Evolutionary conservation across 2,113 vertebrate genomes (phyloP), one percentile per base, ranked within the genome.

Genomic region (Calonectris borealis): DNA sequence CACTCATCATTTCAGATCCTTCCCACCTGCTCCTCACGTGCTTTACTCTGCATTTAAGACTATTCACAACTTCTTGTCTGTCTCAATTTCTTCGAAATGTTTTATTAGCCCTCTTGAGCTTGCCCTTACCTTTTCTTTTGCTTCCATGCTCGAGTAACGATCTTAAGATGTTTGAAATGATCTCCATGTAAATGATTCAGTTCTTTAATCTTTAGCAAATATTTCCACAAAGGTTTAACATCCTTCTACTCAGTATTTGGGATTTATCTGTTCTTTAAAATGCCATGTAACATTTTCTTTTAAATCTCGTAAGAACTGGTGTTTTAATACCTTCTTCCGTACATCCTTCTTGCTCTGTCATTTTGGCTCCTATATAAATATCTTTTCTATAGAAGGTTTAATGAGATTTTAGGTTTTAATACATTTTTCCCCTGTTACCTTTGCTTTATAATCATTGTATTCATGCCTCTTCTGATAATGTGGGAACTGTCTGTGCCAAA

Each of bases 181-280:
- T 80, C 81, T 90, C 55, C 40, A 36, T 62, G 64, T 90, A 83
- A 88, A 75, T 58, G 46, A 60, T 84, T 93, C 70, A 58, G 29
- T 79, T 38, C 62, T 54, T 83, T 27, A 40, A 93, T 70, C 61
- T 88, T 89, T 11, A 90, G 84, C 82, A 97, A 96, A 83, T 93
- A 80, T 83, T 95, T 94, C 78, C 68, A 80, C 75, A 87, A 85
- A 87, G n/a, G 70, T 87, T 92, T 85, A 65, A 76, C 83, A 84
- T 86, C 44, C 34, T 72, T 93, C 77, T 88, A 49, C 54, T 73
- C 36, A 9, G 22, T 88, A 58, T 88, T 75, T 93, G 72, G 58
- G 31, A 83, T 95, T 95, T 96, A 93, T 93, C 78, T 95, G 29
- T 66, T 88, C 83, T 90, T 93, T 73, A 58, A 93, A 92, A 86